Evolutionary conservation across 2,888 invertebrate species (phyloP), one percentile per base, ranked within the genome.

Genomic region (Morpho achilles): DNA sequence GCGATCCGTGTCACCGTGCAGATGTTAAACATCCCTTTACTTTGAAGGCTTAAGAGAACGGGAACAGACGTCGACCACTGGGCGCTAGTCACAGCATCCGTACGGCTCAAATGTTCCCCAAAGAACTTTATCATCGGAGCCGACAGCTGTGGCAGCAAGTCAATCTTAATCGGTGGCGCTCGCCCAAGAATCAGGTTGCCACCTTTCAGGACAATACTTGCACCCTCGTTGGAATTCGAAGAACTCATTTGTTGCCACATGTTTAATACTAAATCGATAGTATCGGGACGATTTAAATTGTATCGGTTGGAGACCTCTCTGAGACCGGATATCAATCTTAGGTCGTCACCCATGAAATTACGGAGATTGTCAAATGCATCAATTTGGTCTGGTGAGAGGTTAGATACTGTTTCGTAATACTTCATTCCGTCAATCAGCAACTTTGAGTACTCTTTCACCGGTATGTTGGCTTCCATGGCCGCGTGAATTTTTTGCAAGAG

Each of bases 121-220:
- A 71, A 53, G 64, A 71, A 65, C 46, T 68, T 56, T 32, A 69
- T 61, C 64, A 69, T 61, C 1, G 67, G 62, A 41, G 57, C 55
- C 22, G 68, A 65, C 22, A 70, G 52, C 8, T 61, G 60, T 9
- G 59, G 63, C 52, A 70, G 60, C 53, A 67, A 62, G 41, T 64
- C 54, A 49, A 70, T 62, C 57, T 63, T 58, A 57, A 72, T 67
- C 53, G 72, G 67, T 48, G 71, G 62, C 39, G 71, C 64, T 51
- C 70, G 47, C 32, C 70, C 63, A 55, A 74, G 57, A 51, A 72
- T 64, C 41, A 72, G 46, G 58, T 62, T 62, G 2, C 67, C 67
- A 5, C 66, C 68, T 10, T 43, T 52, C 1, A 69, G 62, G 5
- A 54, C 52, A 22, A 66, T 55, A 9, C 65, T 62, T 7, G 62